These are phyloP conservation scores for Callitettix versicolor DNA, from an alignment of 1,140 invertebrate genomes.

Conservation along the genomic window DNA sequence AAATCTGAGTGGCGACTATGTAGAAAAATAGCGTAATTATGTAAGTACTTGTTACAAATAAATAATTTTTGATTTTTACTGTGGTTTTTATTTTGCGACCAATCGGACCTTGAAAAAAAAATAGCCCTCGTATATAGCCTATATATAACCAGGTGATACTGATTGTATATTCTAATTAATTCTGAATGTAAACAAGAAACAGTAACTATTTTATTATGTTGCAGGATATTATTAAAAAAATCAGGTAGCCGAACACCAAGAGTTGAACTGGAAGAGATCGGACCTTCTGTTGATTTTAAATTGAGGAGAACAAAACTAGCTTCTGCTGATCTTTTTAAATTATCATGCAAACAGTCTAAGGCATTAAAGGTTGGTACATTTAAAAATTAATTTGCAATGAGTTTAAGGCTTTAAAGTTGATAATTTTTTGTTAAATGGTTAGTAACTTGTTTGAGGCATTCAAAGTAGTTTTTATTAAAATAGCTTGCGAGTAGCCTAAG, in stretches of 20 bases:
- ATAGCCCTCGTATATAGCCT: no score
- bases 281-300: conserved; percentile 81
- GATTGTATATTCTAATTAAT: no score
- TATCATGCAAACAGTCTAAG: conserved; percentile 74
- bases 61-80: no score
- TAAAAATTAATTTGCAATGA: background rate
- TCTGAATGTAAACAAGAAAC: no score
- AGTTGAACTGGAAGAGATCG: conserved; percentile 89
- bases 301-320: conserved; percentile 79
- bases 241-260: conserved; percentile 76
- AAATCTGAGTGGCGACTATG: no score
- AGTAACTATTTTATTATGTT: conserved; percentile 6
- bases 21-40: no score
- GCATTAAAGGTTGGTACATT: conserved; percentile 59
- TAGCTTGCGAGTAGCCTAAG: background rate
- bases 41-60: no score
- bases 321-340: conserved; percentile 82
- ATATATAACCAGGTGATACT: no score
- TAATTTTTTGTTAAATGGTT: background rate
- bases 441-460: conserved; percentile 13
- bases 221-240: conserved; percentile 78
- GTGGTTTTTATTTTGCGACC: no score
- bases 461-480: background rate
- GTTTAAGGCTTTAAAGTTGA: conserved; percentile 12
- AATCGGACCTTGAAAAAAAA: no score